Evolutionary conservation across 1,140 invertebrate genomes (phyloP).

Genomic region (Drosophila kurseongensis): DNA sequence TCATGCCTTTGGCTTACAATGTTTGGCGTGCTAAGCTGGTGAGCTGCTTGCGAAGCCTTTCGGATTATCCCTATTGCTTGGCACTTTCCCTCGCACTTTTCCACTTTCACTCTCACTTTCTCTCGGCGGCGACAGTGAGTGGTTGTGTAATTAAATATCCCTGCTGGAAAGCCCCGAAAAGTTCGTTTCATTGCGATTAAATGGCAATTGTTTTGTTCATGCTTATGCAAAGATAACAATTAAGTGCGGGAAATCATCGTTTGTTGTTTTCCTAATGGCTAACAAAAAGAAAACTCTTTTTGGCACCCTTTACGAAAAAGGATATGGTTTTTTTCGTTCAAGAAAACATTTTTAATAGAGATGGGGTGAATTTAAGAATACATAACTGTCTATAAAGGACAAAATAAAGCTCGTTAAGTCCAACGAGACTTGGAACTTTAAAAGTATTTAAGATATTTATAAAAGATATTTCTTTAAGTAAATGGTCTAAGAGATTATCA

Average conservation of each 20-base stretch:
- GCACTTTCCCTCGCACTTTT: conserved; percentile 15
- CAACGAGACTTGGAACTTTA: too few species aligned
- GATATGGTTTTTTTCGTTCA: background rate
- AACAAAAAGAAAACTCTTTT: background rate
- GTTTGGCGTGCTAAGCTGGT: conserved; percentile 42
- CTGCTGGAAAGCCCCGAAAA: conserved; percentile 29
- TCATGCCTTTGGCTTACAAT: conserved; percentile 46
- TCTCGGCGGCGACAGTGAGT: conserved; percentile 11
- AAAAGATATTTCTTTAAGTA: too few species aligned
- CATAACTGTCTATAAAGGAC: too few species aligned
- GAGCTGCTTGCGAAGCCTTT: conserved; percentile 32
- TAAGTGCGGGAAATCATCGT: conserved; percentile 44
- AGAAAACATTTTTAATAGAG: background rate
- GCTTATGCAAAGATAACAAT: conserved; percentile 41
- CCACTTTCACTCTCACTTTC: background rate
- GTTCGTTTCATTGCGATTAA: conserved; percentile 56
- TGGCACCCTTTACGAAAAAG: background rate
- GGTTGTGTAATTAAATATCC: conserved; percentile 56
- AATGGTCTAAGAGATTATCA: too few species aligned
- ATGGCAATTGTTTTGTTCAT: conserved; percentile 59
- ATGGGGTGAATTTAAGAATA: too few species aligned
- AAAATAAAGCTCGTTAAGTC: too few species aligned
- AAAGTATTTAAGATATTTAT: too few species aligned
- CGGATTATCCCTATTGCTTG: conserved; percentile 49
- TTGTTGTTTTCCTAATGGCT: conserved; percentile 30